Evolutionary conservation across 1,140 invertebrate species (phyloP).

Genomic region (Anthonomus grandis): DNA sequence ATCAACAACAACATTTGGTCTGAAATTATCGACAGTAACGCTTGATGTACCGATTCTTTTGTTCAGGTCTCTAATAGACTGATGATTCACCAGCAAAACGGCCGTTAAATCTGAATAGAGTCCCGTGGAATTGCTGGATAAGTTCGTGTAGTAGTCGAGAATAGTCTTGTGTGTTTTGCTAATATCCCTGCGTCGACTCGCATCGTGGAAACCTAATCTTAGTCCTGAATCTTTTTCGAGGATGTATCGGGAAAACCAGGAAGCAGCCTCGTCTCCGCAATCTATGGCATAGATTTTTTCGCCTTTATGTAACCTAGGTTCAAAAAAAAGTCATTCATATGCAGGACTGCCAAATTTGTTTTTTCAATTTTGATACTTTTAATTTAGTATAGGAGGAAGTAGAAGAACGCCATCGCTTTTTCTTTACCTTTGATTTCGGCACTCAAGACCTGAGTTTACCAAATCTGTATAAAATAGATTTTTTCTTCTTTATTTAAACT

Average conservation of each 20-base stretch:
- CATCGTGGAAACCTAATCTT: slow-evolving; percentile 58
- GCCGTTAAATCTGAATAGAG: slow-evolving; percentile 38
- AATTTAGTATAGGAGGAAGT: not conserved
- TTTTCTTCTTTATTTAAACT: too few relatives aligned
- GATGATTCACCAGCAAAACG: slow-evolving; percentile 56
- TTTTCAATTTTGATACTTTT: not conserved
- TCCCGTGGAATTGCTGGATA: slow-evolving; percentile 35
- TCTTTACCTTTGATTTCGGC: too few relatives aligned
- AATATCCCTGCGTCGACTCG: slow-evolving; percentile 37
- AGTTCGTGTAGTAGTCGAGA: slow-evolving; percentile 35
- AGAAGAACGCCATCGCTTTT: too few relatives aligned
- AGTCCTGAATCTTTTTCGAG: slow-evolving; percentile 55
- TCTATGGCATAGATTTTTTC: slow-evolving; percentile 54
- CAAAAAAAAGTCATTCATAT: not conserved
- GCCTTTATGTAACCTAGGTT: slow-evolving; percentile 22
- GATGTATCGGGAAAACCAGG: slow-evolving; percentile 60
- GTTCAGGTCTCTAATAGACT: slow-evolving; percentile 63
- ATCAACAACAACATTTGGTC: slow-evolving; percentile 66
- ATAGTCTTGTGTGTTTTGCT: slow-evolving; percentile 31
- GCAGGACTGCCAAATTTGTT: not conserved
- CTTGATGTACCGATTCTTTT: slow-evolving; percentile 53
- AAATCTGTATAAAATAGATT: too few relatives aligned
- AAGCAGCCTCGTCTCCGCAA: slow-evolving; percentile 59
- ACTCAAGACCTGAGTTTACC: too few relatives aligned
- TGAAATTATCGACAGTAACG: slow-evolving; percentile 58